Percentiles rank a stretch among this genome's conserved stretches.
Conservation (phyloP, 64 coral and sea anemone species). For the Dendronephthya gigantea region DNA sequence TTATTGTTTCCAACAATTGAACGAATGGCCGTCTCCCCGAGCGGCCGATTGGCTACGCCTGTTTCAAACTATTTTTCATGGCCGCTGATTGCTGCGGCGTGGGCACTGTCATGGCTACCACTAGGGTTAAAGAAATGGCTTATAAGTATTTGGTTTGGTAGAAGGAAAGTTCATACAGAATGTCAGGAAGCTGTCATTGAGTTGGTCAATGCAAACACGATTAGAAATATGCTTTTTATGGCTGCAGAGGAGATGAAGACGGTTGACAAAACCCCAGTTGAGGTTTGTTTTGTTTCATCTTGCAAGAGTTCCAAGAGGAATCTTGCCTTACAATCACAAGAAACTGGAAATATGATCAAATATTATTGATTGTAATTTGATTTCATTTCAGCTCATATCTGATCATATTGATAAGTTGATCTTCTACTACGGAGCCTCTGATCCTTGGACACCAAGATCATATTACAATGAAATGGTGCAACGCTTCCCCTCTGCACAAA, state of each 20-base stretch:
- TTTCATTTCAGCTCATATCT: slow-evolving; percentile 49
- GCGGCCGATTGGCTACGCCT: slow-evolving; percentile 58
- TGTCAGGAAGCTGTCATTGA: slow-evolving; percentile 47
- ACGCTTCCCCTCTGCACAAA: slow-evolving; percentile 66
- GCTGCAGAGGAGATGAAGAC: slow-evolving; percentile 57
- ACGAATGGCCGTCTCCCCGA: slow-evolving; percentile 57
- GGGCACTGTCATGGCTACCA: slow-evolving; percentile 48
- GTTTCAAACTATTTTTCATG: slow-evolving; percentile 72
- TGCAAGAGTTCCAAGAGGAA: not conserved
- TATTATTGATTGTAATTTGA: not conserved
- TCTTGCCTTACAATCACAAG: too few species aligned
- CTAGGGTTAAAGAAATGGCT: slow-evolving; percentile 33
- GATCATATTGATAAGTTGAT: slow-evolving; percentile 63
- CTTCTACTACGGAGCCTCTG: slow-evolving; percentile 78
- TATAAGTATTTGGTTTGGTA: slow-evolving; percentile 67
- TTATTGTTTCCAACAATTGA: slow-evolving; percentile 91
- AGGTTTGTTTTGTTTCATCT: not conserved
- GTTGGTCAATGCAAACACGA: slow-evolving; percentile 43
- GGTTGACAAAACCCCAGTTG: slow-evolving; percentile 26
- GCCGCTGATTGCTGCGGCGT: slow-evolving; percentile 33
- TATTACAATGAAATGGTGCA: slow-evolving; percentile 68
- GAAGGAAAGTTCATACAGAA: slow-evolving; percentile 34
- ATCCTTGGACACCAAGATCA: slow-evolving; percentile 71
- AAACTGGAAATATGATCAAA: too few species aligned
- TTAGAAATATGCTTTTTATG: slow-evolving; percentile 59